Conservation (phyloP, 2,888 invertebrate genomes). For the Cyclophora albipunctata region DNA sequence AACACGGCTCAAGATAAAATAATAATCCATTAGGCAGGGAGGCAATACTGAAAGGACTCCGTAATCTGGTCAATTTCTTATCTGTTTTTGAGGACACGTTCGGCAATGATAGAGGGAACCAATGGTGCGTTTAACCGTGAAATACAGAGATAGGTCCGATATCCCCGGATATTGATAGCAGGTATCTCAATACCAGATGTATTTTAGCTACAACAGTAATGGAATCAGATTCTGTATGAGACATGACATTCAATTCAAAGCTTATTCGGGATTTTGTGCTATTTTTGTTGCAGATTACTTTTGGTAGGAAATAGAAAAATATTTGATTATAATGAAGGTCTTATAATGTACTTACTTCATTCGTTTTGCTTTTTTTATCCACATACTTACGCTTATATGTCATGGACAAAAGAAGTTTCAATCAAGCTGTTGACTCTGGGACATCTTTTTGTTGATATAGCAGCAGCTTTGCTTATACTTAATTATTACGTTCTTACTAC, state of each 20-base stretch:
- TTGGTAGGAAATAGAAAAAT: too few relatives aligned
- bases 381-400: too few relatives aligned
- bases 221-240: conserved; percentile 32
- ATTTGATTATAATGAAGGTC: too few relatives aligned
- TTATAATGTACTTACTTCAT: too few relatives aligned
- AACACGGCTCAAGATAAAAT: conserved; percentile 23
- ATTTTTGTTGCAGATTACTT: too few relatives aligned
- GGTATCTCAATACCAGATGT: conserved; percentile 54
- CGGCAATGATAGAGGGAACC: conserved; percentile 52
- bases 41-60: conserved; percentile 38
- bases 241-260: conserved; percentile 15
- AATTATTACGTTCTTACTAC: too few relatives aligned
- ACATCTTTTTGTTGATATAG: too few relatives aligned
- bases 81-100: conserved; percentile 49
- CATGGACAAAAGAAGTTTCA: too few relatives aligned
- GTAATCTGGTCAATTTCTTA: conserved; percentile 66
- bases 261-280: too few relatives aligned
- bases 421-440: too few relatives aligned
- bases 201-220: conserved; percentile 40
- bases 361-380: too few relatives aligned
- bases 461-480: too few relatives aligned
- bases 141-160: conserved; percentile 63
- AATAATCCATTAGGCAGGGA: conserved; percentile 31
- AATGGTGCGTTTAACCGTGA: conserved; percentile 71
- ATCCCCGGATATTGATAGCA: conserved; percentile 67